Percentiles rank a stretch among this genome's conserved stretches.
Conservation (phyloP, 2,113 vertebrate genomes). For the Uria aalge region DNA sequence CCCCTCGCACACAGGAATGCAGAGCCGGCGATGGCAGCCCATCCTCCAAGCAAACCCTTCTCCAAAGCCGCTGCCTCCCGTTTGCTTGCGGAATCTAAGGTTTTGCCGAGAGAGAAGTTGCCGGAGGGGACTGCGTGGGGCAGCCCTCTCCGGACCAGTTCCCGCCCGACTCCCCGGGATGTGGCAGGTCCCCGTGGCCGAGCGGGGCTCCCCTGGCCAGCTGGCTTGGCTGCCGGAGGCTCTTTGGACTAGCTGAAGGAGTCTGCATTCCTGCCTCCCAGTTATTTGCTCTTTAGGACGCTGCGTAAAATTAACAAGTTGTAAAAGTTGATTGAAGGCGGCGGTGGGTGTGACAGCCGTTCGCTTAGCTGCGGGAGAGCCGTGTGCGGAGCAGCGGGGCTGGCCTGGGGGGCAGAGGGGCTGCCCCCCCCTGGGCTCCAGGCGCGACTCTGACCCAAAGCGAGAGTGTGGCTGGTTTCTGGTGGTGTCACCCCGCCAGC, state of each 20-base stretch:
- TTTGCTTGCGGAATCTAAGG: background rate
- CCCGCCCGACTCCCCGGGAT: background rate
- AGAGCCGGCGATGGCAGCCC: background rate
- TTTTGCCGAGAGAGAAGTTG: conserved; percentile 15
- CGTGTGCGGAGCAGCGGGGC: background rate
- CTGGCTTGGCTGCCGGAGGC: conserved; percentile 45
- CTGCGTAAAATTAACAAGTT: conserved; percentile 80
- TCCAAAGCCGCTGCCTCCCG: conserved; percentile 29
- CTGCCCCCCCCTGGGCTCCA: background rate
- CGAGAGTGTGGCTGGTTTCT: background rate
- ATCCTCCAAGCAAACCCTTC: background rate
- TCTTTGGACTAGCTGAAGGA: conserved; percentile 69
- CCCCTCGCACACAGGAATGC: conserved; percentile 35
- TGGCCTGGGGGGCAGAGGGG: background rate
- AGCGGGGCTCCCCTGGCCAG: conserved; percentile 55
- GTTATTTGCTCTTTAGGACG: conserved; percentile 77
- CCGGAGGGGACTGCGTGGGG: background rate
- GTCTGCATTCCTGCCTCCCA: conserved; percentile 69
- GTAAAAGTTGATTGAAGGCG: conserved; percentile 77
- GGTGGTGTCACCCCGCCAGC: background rate
- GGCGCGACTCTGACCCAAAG: background rate
- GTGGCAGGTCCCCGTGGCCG: conserved; percentile 53
- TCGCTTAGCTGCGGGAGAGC: conserved; percentile 58
- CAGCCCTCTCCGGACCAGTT: background rate
- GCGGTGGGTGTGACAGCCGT: conserved; percentile 73